Base-by-base conservation (phyloP, 2,888 invertebrate genomes). In the Drosophila hamatofila region DNA sequence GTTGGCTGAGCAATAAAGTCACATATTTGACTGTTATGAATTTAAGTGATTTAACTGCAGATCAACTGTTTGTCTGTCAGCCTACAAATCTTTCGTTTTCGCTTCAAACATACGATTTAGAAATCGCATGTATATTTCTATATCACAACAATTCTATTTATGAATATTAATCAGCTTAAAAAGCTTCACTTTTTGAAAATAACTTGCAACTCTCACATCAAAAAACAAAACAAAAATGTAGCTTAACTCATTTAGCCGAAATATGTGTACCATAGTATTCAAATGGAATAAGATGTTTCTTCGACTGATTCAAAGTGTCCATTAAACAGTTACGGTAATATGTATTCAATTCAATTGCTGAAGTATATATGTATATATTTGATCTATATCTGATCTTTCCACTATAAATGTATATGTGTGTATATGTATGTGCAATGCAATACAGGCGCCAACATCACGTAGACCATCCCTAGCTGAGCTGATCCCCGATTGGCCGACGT, bases 401-500 rank as follows among this genome's bases (percentile, higher is more conserved):
- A 63, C 27, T 51, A 72, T 72, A 46, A 48, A 72, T 73, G 25
- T 44, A 44, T 52, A 41, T 59, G 25, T 39, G 25, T 55, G 33
- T 59, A 49, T 60, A 35, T 52, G 35, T 54, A 66, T 75, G 54
- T 68, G 66, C 44, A 59, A 80, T 78, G 56, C 39, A 73, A 73
- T 58, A 57, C 91, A 93, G 93, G 87, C 91, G 64, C 91, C 92
- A 93, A 92, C 94, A 93, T 94, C 94, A 90, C 96, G 97, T 95
- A 95, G 97, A 95, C 96, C 95, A 93, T 97, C 97, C 92, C 95
- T 98, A 94, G 97, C 97, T 92, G 98, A 98, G 94, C 95, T 98
- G 94, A 98, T 98, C 94, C 98, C 98, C 92, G 98, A 98, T 95
- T 98, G 98, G 98, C 98, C 98, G 92, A 96, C 95, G 93, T 87